phyloP scores from a whole-genome alignment of 2,888 invertebrate genomes.

The Caenorhabditis afra region DNA sequence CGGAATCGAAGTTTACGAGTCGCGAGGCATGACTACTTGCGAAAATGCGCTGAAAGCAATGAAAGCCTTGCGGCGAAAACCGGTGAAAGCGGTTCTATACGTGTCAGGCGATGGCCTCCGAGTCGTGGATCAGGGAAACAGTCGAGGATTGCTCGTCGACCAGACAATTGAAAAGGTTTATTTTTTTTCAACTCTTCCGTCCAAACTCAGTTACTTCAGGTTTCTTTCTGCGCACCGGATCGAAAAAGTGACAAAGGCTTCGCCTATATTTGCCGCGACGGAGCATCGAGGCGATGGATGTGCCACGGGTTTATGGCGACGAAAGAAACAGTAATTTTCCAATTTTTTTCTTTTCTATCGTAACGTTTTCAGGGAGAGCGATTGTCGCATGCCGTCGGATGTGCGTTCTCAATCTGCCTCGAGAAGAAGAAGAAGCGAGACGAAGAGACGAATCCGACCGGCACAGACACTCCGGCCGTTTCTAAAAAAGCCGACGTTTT shows the following conservation, averaged over 20 bases:
- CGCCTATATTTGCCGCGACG: slow-evolving; percentile 98
- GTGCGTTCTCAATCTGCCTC: slow-evolving; percentile 97
- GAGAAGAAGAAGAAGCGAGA: slow-evolving; percentile 87
- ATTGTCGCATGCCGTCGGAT: slow-evolving; percentile 98
- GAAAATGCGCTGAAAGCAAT: slow-evolving; percentile 98
- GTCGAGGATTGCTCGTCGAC: slow-evolving; percentile 95
- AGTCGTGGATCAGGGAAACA: slow-evolving; percentile 98
- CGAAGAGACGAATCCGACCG: slow-evolving; percentile 53
- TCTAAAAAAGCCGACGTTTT: slow-evolving; percentile 30
- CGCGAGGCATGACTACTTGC: slow-evolving; percentile 99
- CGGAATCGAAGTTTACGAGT: slow-evolving; percentile 99
- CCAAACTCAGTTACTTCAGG: slow-evolving; percentile 42
- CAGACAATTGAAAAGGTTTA: slow-evolving; percentile 96
- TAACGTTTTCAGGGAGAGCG: slow-evolving; percentile 88
- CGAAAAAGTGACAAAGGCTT: slow-evolving; percentile 97
- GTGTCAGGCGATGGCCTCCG: slow-evolving; percentile 89
- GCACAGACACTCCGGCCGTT: slow-evolving; percentile 4
- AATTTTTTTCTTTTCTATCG: too few species aligned
- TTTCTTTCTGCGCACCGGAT: slow-evolving; percentile 99
- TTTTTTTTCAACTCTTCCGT: background rate
- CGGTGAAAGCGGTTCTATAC: slow-evolving; percentile 85
- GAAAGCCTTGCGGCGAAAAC: slow-evolving; percentile 90
- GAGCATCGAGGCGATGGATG: slow-evolving; percentile 99
- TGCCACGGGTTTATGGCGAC: slow-evolving; percentile 98
- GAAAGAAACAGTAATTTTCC: slow-evolving; percentile 85